Evolutionary conservation across 2,113 vertebrate genomes (phyloP).

Genomic region (Lepus europaeus): DNA sequence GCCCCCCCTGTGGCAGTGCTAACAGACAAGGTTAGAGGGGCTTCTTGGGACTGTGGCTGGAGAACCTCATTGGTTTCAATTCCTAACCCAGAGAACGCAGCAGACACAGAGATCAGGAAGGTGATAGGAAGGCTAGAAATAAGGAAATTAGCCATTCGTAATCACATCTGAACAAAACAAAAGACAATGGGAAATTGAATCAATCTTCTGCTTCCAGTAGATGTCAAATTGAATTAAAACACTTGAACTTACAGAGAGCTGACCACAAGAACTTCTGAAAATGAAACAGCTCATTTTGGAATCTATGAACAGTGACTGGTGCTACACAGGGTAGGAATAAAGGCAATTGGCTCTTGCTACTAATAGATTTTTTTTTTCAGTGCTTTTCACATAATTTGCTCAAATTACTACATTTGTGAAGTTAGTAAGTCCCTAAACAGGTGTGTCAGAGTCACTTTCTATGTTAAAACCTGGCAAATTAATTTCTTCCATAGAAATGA

Average conservation of each 20-base stretch:
- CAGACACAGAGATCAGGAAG: conserved; percentile 10
- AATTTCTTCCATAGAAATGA: conserved; percentile 28
- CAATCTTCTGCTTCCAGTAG: conserved; percentile 61
- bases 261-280: conserved; percentile 55
- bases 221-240: conserved; percentile 67
- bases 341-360: not conserved
- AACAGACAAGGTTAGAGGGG: not conserved
- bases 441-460: conserved; percentile 53
- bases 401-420: conserved; percentile 57
- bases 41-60: not conserved
- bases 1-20: not conserved
- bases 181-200: conserved; percentile 52
- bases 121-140: not conserved
- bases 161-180: conserved; percentile 56
- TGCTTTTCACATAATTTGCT: conserved; percentile 43
- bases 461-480: conserved; percentile 33
- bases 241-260: conserved; percentile 59
- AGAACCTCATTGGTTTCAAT: not conserved
- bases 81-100: not conserved
- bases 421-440: conserved; percentile 68
- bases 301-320: not conserved
- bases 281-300: conserved; percentile 44
- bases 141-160: conserved; percentile 17
- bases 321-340: not conserved
- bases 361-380: not conserved